Percentiles rank a stretch among this genome's conserved stretches.
phyloP scores from a whole-genome alignment of 2,113 vertebrate species.

The Callaeas wilsoni region DNA sequence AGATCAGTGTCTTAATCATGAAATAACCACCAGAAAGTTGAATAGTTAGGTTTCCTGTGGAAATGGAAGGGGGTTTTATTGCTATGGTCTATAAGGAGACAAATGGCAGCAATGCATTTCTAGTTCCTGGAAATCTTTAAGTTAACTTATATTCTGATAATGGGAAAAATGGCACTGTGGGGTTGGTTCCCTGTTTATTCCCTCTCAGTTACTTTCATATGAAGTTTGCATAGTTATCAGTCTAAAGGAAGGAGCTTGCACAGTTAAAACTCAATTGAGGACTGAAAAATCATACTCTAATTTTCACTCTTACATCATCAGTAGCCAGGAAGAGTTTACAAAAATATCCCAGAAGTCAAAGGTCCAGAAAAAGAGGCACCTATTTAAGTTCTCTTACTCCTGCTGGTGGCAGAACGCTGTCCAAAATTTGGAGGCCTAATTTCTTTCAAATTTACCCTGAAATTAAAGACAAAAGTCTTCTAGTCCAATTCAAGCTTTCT shows the following conservation, averaged over 20 bases:
- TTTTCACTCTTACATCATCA: not conserved
- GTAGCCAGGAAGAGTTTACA: not conserved
- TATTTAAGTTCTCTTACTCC: not conserved
- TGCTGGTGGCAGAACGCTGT: not conserved
- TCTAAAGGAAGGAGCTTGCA: not conserved
- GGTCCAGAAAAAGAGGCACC: not conserved
- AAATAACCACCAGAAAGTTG: not conserved
- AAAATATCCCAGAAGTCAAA: not conserved
- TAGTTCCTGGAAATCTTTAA: not conserved
- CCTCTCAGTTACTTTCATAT: not conserved
- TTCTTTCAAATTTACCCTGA: not conserved
- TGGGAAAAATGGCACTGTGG: not conserved
- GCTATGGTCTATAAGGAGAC: not conserved
- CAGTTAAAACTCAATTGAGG: not conserved
- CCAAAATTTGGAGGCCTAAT: not conserved
- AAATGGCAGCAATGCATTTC: not conserved
- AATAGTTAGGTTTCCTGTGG: not conserved
- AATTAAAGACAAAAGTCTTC: not conserved
- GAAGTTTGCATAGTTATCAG: not conserved
- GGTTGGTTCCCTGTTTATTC: not conserved
- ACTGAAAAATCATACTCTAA: not conserved
- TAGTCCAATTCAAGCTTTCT: not conserved
- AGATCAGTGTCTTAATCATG: not conserved
- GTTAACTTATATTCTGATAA: not conserved
- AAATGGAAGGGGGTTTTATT: not conserved